Percentiles rank a stretch among this genome's conserved stretches.
These are phyloP conservation scores for Mystacides longicornis DNA, from an alignment of 2,888 invertebrate species.

Conservation along the genomic window DNA sequence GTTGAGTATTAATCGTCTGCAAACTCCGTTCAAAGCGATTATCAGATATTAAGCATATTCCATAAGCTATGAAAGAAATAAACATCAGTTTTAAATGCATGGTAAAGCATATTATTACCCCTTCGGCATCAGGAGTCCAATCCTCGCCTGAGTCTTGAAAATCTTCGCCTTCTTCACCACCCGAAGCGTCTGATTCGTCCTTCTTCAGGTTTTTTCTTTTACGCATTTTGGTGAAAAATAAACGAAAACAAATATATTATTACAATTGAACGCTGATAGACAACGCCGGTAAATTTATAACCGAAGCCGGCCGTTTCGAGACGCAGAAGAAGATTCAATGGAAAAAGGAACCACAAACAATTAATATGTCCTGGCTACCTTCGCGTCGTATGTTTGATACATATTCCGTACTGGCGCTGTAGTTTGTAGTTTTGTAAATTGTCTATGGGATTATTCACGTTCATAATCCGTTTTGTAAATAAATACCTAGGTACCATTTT, in stretches of 20 bases:
- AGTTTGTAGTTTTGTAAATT: not conserved
- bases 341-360: slow-evolving; percentile 3
- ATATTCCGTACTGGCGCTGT: no score
- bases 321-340: not conserved
- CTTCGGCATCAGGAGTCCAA: slow-evolving; percentile 50
- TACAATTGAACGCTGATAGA: no score
- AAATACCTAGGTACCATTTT: not conserved
- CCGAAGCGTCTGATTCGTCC: slow-evolving; percentile 40
- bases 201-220: slow-evolving; percentile 20
- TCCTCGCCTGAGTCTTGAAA: slow-evolving; percentile 50
- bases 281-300: no score
- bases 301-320: not conserved
- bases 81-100: no score
- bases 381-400: not conserved
- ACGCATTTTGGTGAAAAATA: slow-evolving; percentile 12
- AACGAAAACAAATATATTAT: no score
- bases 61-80: no score
- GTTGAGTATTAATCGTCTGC: no score
- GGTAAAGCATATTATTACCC: slow-evolving; percentile 37
- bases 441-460: not conserved
- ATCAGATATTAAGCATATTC: no score
- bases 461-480: not conserved
- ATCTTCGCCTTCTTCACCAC: slow-evolving; percentile 46
- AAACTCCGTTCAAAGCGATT: no score
- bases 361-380: not conserved